phyloP scores from a whole-genome alignment of 2,888 invertebrate genomes.

The Drosophila bunnanda region DNA sequence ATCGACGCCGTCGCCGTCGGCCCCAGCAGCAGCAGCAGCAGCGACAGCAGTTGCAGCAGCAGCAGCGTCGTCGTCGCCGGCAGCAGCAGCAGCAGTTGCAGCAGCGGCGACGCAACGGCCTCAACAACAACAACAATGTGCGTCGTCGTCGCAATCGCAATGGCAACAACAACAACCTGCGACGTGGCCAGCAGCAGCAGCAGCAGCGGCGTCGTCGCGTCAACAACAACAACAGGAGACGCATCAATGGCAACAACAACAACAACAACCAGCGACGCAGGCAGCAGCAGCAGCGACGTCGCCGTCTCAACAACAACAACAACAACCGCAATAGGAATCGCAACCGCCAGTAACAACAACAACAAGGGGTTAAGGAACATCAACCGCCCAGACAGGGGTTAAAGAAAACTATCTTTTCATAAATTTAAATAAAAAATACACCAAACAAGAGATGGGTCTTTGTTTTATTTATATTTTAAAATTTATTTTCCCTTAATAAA shows the following conservation, averaged over 20 bases:
- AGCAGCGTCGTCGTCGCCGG: constrained; percentile 20
- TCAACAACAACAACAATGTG: constrained; percentile 8
- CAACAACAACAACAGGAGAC: constrained; percentile 43
- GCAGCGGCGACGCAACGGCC: constrained; percentile 42
- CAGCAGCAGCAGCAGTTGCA: constrained; percentile 28
- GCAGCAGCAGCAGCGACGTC: constrained; percentile 37
- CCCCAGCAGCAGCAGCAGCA: constrained; percentile 26
- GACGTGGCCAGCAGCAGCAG: constrained; percentile 24
- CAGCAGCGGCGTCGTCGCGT: constrained; percentile 51
- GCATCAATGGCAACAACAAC: constrained; percentile 27
- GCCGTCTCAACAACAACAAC: constrained; percentile 20
- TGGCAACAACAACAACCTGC: constrained; percentile 40
- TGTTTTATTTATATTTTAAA: no score
- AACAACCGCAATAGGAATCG: constrained; percentile 9
- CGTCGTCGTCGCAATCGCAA: constrained; percentile 24
- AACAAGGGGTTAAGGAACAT: background rate
- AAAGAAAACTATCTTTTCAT: background rate
- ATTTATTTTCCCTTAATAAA: no score
- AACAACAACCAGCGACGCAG: constrained; percentile 22
- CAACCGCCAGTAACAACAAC: background rate
- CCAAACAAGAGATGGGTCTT: background rate
- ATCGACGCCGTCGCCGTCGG: constrained; percentile 42
- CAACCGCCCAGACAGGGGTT: background rate
- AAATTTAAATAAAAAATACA: background rate
- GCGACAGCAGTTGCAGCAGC: constrained; percentile 6